Base-by-base conservation (phyloP, 1,140 invertebrate genomes). In the Amyelois transitella region DNA sequence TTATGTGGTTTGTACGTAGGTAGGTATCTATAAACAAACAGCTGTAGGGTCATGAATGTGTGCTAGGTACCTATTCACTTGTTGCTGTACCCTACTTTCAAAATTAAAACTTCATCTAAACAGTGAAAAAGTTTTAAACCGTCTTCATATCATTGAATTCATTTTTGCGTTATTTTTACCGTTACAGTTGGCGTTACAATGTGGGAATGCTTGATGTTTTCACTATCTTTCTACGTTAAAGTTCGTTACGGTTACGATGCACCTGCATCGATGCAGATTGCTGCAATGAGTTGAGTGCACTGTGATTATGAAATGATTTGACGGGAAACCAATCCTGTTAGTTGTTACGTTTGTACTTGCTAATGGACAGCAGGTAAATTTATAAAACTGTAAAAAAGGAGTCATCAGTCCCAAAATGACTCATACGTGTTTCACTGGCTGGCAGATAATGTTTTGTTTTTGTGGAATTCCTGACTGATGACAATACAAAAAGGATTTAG, bases 371-470 rank as follows among this genome's bases (percentile, higher is more conserved):
- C 66, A 73, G 62, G 66, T 68, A 67, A 69, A 71, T 53, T 64
- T 70, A 61, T 62, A 56, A 65, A 75, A 58, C 56, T 59, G 56
- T 69, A 64, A 67, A 70, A 66, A 52, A n/a, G n/a, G 67, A 83
- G 66, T 74, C 69, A 70, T 72, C 75, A 69, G 60, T 57, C 55
- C 71, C 68, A 84, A 86, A 87, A 84, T 88, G 84, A 86, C 61
- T 86, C 84, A 87, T 81, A 72, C 63, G 67, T 77, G 70, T n/a
- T 64, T 76, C 67, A 74, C 64, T 75, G 72, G 60, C 64, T 70
- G 70, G 65, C 60, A 55, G 65, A 66, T 80, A 78, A 81, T 85
- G 81, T 87, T 87, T 87, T 84, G 81, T 83, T 86, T 86, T 79
- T 77, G 60, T 72, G 66, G 65, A 74, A 83, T 82, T 62, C 64